Evolutionary conservation across 1,140 invertebrate species (phyloP), one percentile per base, ranked within the genome.

Genomic region (Scaptomyza hsui): DNA sequence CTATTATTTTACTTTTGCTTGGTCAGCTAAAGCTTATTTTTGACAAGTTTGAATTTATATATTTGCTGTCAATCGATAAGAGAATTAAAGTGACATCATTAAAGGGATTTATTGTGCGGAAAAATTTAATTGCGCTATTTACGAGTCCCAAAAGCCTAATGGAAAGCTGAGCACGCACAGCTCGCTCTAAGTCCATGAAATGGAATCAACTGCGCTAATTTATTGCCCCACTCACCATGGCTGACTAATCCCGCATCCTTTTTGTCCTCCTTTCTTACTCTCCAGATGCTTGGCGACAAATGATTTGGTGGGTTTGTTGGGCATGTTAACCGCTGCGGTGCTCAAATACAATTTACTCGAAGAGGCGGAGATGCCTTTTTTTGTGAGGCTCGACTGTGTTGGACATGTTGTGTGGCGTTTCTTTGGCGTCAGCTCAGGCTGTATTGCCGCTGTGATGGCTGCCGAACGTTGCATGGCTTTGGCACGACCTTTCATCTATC

Each of bases 361-460:
- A 12, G 86, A 91, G 60, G 72, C 86, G n/a, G 52, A 69, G 48
- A 85, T 91, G 45, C 91, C 70, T 4, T 73, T 61, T 13, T 80
- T 71, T 12, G 52, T 76, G n/a, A 65, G 89, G n/a, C 89, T 90
- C 52, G 93, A 94, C 83, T 97, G 96, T 85, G 93, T 93, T 15
- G 90, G 94, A 18, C 93, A 95, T 42, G 95, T 97, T 1, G 91
- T 96, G 5, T 94, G 96, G 92, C 92, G 96, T 13, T 94, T 95
- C 42, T 97, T 97, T 91, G 96, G 96, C 5, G 93, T 97, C 1
- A 96, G 96, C 56, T 97, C 96, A 16, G 96, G 96, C 4, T 96
- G 95, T 91, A 96, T 97, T 41, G 96, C 96, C 12, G 94, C 96
- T 76, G 95, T 97, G 4, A 97, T 97, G 96, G 96, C 96, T 1